Evolutionary conservation across 2,113 vertebrate species (phyloP).

Genomic region (Cryptomyrus ogoouensis): DNA sequence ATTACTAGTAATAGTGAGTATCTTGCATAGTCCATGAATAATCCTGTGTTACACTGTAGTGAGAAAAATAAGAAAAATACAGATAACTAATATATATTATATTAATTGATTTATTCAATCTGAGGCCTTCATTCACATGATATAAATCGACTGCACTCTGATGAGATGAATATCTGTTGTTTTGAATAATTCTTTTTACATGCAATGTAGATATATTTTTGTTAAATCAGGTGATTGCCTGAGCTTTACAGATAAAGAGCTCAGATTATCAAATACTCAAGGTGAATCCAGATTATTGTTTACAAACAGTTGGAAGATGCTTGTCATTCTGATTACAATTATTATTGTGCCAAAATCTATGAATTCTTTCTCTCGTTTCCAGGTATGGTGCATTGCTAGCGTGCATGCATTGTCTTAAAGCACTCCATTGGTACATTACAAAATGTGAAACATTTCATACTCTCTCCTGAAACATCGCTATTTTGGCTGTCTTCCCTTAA

Average conservation of each 20-base stretch:
- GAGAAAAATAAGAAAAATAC: not conserved
- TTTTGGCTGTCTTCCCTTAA: slow-evolving; percentile 1
- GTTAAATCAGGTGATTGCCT: not conserved
- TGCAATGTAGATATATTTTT: not conserved
- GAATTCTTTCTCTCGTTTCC: not conserved
- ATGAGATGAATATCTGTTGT: not conserved
- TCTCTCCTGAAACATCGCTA: not conserved
- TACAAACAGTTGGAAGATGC: slow-evolving; percentile 46
- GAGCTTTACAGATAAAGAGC: not conserved
- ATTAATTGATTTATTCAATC: not conserved
- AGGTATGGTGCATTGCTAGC: not conserved
- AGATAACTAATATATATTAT: slow-evolving; percentile 17
- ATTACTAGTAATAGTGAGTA: slow-evolving; percentile 44
- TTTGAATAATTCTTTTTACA: not conserved
- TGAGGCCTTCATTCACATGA: not conserved
- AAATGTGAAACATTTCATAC: slow-evolving; percentile 33
- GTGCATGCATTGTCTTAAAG: not conserved
- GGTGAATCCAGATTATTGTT: slow-evolving; percentile 55
- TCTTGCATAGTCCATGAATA: slow-evolving; percentile 37
- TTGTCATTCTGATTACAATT: slow-evolving; percentile 43
- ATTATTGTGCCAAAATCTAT: slow-evolving; percentile 33
- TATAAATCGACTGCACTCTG: not conserved
- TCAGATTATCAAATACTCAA: not conserved
- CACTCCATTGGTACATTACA: not conserved
- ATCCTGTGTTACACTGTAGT: not conserved